Base-by-base conservation (phyloP, 2,888 invertebrate genomes). In the Acronicta aceris region DNA sequence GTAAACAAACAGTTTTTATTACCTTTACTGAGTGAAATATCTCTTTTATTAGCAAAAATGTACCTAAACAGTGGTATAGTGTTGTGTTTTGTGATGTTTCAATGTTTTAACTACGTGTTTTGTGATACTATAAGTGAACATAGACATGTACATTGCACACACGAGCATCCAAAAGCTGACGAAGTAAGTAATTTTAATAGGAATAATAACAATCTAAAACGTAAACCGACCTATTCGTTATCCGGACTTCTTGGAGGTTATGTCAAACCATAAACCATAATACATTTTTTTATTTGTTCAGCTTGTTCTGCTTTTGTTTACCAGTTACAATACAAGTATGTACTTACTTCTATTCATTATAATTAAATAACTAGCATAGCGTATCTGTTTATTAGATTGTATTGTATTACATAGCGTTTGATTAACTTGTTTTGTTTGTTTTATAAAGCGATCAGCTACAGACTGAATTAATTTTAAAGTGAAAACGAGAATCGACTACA, bases 101-200 rank as follows among this genome's bases (percentile, higher is more conserved):
- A 82, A 64, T 81, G 82, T 79, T 42, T 85, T 67, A 70, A 81
- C 66, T 66, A 63, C 78, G 82, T 82, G 74, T 78, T 79, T 55
- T 76, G 83, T 40, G 74, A 85, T 73, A 81, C 84, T 70, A 84
- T 87, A 25, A 84, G 74, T 63, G 89, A 86, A 59, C 86, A 89
- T 64, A 67, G 74, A 25, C 88, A 91, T 82, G 85, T 86, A 5
- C 95, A 95, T 75, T 97, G 97, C 87, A 95, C 92, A 51, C 97
- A 97, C 78, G 93, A 95, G 67, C 96, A 96, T 87, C 96, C 96
- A 3, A 96, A 95, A 81, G 95, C 95, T 58, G 95, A 96, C 83
- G 96, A 97, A 95, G 97, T 97, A 84, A 95, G 95, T 92, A 77
- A 66, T 71, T 65, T 13, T 47, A 33, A 42, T 3, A 45, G 61